Evolutionary conservation across 2,888 invertebrate species (phyloP), one percentile per base, ranked within the genome.

Genomic region (Dasysyrphus albostriatus): DNA sequence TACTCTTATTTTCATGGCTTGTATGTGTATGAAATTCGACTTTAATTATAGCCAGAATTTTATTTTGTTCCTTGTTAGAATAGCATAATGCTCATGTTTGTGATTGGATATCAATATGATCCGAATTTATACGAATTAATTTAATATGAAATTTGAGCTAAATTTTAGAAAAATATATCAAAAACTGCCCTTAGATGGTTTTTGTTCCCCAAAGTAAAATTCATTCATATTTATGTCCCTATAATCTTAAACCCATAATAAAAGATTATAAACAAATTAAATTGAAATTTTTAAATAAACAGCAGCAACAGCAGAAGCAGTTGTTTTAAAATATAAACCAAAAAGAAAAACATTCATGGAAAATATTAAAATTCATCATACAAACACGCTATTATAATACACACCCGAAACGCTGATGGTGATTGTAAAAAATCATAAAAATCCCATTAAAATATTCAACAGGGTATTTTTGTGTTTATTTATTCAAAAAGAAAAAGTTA

Each of bases 331-430:
- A 24, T 5, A 16, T 44, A 19, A 32, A 58, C 16, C 6, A 56
- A 19, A 42, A 44, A 44, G 12, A 1, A n/a, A 44, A 37, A 37
- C 10, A 59, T 24, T 24, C 29, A 70, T 34, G 16, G 42, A 78
- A 85, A 85, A 85, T 85, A 85, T 85, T 85, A 85, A 82, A 82
- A 85, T 85, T 85, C 85, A 82, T 78, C 85, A 78, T 69, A 84
- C 84, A 39, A 29, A 14, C 29, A 29, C n/a, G 32, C 32, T 32
- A 32, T 32, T 24, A n/a, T n/a, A n/a, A 24, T 12, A 34, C 16
- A 42, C 61, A 42, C 3, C 19, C 19, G 67, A 51, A 49, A 61
- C 69, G 42, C 37, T 51, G n/a, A n/a, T n/a, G 51, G 70, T 51
- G 77, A 69, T 67, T 56, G 74, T 85, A 82, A 82, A 85, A 81